Conservation (phyloP, 2,113 vertebrate species). For the Miniopterus natalensis region DNA sequence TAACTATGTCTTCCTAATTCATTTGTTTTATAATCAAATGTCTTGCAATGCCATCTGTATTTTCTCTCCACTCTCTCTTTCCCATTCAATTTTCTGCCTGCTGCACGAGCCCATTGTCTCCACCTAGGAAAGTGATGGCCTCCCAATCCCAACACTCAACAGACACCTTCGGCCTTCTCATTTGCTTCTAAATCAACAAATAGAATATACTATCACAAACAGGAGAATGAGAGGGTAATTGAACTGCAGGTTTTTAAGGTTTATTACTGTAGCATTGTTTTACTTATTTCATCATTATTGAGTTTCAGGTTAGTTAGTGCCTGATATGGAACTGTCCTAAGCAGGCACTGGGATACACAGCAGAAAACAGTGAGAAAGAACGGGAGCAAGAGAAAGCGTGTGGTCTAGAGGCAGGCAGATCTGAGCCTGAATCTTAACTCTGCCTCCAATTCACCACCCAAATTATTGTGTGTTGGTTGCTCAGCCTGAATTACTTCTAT, state of each 20-base stretch:
- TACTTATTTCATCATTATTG: neutral
- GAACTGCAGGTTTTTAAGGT: neutral
- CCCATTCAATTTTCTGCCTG: neutral
- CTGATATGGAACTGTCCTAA: neutral
- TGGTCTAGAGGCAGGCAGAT: neutral
- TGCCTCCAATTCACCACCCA: neutral
- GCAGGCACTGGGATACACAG: neutral
- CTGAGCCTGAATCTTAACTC: neutral
- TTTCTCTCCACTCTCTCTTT: neutral
- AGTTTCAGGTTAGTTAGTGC: neutral
- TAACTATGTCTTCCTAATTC: neutral
- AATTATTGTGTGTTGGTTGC: neutral
- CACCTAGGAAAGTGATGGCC: no score
- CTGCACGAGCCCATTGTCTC: neutral
- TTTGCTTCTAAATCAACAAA: neutral
- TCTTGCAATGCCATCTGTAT: neutral
- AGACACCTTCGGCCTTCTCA: neutral
- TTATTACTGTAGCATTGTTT: neutral
- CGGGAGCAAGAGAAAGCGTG: fast-evolving
- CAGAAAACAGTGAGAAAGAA: neutral
- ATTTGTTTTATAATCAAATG: neutral
- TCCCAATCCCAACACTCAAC: neutral
- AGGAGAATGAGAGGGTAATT: neutral
- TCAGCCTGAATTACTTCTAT: neutral
- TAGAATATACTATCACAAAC: neutral